Percentiles rank a stretch among this genome's conserved stretches.
These are phyloP conservation scores for Serilophus lunatus DNA, from an alignment of 2,113 vertebrate genomes.

Conservation along the genomic window DNA sequence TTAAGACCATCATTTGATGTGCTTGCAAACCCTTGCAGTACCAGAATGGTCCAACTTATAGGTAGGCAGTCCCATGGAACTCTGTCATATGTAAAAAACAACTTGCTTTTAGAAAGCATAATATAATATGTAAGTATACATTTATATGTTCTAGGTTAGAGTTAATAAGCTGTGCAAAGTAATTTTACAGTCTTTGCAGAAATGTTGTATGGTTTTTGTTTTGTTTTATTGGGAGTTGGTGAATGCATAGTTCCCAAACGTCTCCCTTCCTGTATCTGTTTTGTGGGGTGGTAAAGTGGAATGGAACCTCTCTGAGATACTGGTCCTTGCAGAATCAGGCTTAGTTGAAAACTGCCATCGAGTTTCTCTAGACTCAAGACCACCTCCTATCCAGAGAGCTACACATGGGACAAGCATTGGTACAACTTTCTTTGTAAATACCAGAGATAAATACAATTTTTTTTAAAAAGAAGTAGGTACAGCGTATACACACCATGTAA, in stretches of 20 bases:
- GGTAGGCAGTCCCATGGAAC: background rate
- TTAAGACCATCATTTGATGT: background rate
- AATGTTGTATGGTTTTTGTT: background rate
- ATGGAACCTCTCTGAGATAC: background rate
- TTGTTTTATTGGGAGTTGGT: background rate
- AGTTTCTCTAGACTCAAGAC: background rate
- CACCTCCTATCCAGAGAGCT: background rate
- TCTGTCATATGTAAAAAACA: fast-evolving
- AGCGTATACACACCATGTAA: background rate
- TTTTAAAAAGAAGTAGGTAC: background rate
- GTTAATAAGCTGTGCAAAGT: background rate
- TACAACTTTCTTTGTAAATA: background rate
- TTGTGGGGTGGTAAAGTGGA: background rate
- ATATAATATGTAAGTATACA: background rate
- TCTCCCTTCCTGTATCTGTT: background rate
- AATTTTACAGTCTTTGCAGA: background rate
- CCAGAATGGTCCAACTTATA: background rate
- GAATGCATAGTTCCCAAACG: background rate
- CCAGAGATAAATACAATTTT: background rate
- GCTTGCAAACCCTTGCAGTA: background rate
- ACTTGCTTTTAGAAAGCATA: background rate
- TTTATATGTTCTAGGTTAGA: background rate
- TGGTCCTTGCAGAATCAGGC: background rate
- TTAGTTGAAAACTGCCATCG: background rate
- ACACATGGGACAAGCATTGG: background rate